These are phyloP conservation scores for Syngnathoides biaculeatus DNA, from an alignment of 2,113 vertebrate species.

Conservation along the genomic window DNA sequence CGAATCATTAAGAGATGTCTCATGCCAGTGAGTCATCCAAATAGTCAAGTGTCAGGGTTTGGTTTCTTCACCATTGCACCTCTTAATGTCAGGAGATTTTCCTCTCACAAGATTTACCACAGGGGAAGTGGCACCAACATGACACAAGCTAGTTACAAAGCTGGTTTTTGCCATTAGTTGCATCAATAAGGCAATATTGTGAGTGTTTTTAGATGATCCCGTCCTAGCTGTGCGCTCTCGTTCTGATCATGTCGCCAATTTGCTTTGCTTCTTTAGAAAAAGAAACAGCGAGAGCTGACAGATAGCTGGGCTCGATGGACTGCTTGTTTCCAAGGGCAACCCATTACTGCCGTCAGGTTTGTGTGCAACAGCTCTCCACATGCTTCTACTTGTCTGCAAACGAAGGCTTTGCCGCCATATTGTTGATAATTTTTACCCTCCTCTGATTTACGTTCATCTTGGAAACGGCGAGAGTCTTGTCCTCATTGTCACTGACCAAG, in stretches of 20 bases:
- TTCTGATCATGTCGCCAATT: conserved; percentile 25
- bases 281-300: conserved; percentile 69
- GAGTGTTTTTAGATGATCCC: neutral
- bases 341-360: conserved; percentile 73
- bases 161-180: neutral
- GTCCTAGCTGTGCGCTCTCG: neutral
- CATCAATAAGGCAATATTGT: neutral
- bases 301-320: conserved; percentile 75
- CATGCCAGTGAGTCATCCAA: conserved; percentile 37
- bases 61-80: neutral
- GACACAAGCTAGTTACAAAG: neutral
- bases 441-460: conserved; percentile 15
- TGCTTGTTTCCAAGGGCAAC: conserved; percentile 74
- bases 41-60: conserved; percentile 1
- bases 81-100: conserved; percentile 2
- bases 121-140: neutral
- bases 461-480: conserved; percentile 23
- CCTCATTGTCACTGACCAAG: neutral
- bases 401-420: conserved; percentile 28
- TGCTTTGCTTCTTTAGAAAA: conserved; percentile 59
- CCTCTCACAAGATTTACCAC: neutral
- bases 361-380: conserved; percentile 31
- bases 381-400: conserved; percentile 29
- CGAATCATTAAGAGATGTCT: conserved; percentile 11
- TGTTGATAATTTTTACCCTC: neutral